phyloP scores from a whole-genome alignment of 2,797 vertebrate genomes.

The Bradypus variegatus region DNA sequence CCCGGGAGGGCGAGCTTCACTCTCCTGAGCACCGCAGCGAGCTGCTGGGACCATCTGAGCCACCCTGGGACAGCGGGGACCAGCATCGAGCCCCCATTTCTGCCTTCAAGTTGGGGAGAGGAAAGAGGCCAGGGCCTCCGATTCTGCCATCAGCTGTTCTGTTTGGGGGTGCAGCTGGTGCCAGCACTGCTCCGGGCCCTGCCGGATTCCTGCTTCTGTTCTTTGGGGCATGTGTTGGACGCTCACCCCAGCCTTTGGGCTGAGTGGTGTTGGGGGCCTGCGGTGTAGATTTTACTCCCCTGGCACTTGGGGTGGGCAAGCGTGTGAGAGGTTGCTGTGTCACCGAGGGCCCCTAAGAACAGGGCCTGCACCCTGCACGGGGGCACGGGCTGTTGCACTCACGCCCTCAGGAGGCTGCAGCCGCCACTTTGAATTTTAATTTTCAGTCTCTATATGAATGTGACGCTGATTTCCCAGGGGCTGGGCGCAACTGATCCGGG shows the following conservation, averaged over 20 bases:
- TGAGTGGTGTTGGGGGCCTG: rapidly evolving
- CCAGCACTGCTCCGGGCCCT: not conserved
- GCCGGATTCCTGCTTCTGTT: not conserved
- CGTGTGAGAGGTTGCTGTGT: not conserved
- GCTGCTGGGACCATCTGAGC: not conserved
- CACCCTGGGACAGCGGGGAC: not conserved
- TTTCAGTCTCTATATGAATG: constrained; percentile 63
- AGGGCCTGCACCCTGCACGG: not conserved
- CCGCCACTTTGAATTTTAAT: constrained; percentile 12
- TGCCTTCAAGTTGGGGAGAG: rapidly evolving
- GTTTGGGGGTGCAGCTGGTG: rapidly evolving
- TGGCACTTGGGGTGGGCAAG: rapidly evolving
- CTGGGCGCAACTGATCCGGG: not conserved
- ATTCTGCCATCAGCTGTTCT: not conserved
- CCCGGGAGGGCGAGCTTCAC: not conserved
- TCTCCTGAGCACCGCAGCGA: not conserved
- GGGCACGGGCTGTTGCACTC: not conserved
- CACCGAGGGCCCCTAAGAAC: not conserved
- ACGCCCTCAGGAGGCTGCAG: not conserved
- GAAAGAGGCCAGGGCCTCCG: not conserved
- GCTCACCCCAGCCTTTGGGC: not conserved
- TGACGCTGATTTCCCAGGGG: constrained; percentile 50
- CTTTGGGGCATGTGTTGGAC: rapidly evolving
- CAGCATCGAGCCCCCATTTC: not conserved
- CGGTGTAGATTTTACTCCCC: not conserved